phyloP scores from a whole-genome alignment of 2,113 vertebrate species.

The Callipepla californica region DNA sequence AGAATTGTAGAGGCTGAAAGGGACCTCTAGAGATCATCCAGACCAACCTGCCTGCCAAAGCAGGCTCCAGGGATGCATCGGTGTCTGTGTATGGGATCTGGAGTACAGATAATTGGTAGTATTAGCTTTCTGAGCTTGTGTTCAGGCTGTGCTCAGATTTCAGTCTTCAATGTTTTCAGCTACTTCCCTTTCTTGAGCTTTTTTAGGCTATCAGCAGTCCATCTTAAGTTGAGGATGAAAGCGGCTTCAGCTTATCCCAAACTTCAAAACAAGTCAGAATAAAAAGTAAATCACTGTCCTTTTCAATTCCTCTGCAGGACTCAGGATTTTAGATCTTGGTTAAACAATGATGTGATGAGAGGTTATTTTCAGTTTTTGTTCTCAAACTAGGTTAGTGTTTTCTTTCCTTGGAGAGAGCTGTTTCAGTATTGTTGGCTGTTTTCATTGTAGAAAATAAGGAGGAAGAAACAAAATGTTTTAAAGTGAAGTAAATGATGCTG shows the following conservation, averaged over 20 bases:
- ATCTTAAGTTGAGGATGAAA: neutral
- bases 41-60: too few relatives aligned
- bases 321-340: neutral
- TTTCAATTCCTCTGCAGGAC: neutral
- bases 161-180: neutral
- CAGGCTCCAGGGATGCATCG: neutral
- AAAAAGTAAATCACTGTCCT: neutral
- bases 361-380: neutral
- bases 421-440: neutral
- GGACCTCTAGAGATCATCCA: too few relatives aligned
- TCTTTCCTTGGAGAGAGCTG: neutral
- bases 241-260: neutral
- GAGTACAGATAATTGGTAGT: neutral
- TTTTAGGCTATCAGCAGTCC: neutral
- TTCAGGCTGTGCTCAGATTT: neutral
- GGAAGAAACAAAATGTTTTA: neutral
- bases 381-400: neutral
- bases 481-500: neutral
- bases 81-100: neutral
- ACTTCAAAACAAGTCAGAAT: neutral
- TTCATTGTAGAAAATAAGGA: neutral
- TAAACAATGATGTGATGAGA: neutral
- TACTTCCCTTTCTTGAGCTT: accelerated
- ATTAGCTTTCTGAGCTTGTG: neutral
- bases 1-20: too few relatives aligned